A percentile compares a stretch with the other conserved stretches of the same genome.
phyloP scores from a whole-genome alignment of 2,888 invertebrate species.

The Halictus quadricinctus region DNA sequence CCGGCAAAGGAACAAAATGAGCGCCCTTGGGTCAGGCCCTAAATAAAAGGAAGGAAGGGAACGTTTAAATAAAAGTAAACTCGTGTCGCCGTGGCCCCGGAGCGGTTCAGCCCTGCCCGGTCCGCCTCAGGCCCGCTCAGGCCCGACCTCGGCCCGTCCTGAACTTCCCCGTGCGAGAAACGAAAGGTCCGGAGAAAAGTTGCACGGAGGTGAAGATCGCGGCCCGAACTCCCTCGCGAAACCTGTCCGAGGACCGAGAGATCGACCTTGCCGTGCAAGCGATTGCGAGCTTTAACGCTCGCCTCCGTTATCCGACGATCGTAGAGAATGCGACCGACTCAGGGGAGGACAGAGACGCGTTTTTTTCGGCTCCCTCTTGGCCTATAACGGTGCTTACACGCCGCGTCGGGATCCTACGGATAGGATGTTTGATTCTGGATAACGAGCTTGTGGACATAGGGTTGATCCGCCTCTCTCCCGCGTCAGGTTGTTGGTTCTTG shows the following conservation, averaged over 20 bases:
- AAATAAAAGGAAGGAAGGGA: constrained; percentile 81
- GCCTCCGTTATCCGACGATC: constrained; percentile 65
- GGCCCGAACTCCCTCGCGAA: constrained; percentile 57
- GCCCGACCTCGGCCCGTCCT: constrained; percentile 30
- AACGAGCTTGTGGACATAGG: constrained; percentile 2
- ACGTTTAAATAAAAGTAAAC: constrained; percentile 82
- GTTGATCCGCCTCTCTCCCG: neutral
- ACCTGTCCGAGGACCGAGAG: constrained; percentile 62
- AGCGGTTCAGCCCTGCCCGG: constrained; percentile 2
- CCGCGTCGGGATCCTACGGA: constrained; percentile 28
- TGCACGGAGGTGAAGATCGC: constrained; percentile 58
- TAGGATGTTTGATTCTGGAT: constrained; percentile 29
- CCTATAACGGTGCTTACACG: constrained; percentile 43
- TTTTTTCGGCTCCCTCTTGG: constrained; percentile 31
- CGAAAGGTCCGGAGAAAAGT: constrained; percentile 66
- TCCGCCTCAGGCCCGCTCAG: neutral
- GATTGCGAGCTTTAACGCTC: constrained; percentile 65
- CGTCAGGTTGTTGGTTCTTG: neutral
- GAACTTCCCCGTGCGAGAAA: constrained; percentile 43
- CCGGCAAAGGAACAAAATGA: constrained; percentile 75
- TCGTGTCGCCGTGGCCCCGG: constrained; percentile 76
- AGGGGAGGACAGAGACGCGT: constrained; percentile 42
- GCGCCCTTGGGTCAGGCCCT: constrained; percentile 78
- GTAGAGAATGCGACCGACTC: constrained; percentile 48
- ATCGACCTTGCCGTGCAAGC: constrained; percentile 68